phyloP scores from a whole-genome alignment of 2,888 invertebrate genomes.

The Oegoconia quadripuncta region DNA sequence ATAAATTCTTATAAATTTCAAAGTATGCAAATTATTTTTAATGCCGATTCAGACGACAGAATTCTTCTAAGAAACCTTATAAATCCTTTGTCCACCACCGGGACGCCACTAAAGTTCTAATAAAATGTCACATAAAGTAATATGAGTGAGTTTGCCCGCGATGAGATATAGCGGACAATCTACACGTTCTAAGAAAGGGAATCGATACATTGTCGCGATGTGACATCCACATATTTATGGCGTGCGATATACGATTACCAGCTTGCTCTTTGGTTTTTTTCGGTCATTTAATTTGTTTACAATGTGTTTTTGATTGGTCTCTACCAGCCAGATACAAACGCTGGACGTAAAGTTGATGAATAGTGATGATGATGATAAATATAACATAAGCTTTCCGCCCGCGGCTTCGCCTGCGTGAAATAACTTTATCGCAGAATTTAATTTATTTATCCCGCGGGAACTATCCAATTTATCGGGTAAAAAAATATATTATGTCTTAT shows the following conservation, averaged over 20 bases:
- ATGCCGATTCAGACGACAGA: slow-evolving; percentile 49
- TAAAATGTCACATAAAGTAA: slow-evolving; percentile 73
- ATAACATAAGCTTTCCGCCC: no score
- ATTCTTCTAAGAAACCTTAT: slow-evolving; percentile 63
- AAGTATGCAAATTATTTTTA: slow-evolving; percentile 49
- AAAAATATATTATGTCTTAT: no score
- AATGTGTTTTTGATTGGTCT: no score
- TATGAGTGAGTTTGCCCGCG: slow-evolving; percentile 5
- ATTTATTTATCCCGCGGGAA: no score
- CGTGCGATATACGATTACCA: slow-evolving; percentile 38
- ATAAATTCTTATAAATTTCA: slow-evolving; percentile 34
- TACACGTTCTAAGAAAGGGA: slow-evolving; percentile 41
- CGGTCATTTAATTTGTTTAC: background rate
- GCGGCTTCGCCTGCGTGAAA: no score
- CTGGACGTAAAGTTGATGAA: no score
- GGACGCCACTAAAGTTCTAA: slow-evolving; percentile 48
- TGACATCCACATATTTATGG: slow-evolving; percentile 44
- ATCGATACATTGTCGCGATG: slow-evolving; percentile 49
- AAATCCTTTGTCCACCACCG: slow-evolving; percentile 45
- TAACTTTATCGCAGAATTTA: no score
- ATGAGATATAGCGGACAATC: slow-evolving; percentile 26
- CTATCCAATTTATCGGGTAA: no score
- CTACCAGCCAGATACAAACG: no score
- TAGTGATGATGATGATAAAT: no score
- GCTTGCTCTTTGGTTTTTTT: slow-evolving; percentile 8